Evolutionary conservation across 1,140 invertebrate species (phyloP).

Genomic region (Tetramorium parvispinum): DNA sequence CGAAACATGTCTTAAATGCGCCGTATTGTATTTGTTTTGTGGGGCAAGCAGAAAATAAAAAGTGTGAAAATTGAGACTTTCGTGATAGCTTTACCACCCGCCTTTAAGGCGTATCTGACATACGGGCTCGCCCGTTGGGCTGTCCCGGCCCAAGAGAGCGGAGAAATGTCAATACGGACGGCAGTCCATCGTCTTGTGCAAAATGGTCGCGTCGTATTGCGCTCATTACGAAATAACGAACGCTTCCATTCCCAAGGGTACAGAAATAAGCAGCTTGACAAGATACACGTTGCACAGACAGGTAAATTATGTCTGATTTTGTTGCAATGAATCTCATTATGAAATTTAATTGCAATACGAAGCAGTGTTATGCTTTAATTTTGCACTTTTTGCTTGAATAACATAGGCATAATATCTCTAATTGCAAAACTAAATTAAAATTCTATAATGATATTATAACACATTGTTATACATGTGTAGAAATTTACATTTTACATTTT

Average conservation of each 20-base stretch:
- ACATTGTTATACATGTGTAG: background rate
- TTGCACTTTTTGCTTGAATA: conserved; percentile 8
- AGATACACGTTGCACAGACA: conserved; percentile 87
- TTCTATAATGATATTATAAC: background rate
- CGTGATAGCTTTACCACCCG: background rate
- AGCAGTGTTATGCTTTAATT: background rate
- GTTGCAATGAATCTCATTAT: background rate
- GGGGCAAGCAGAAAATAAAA: conserved; percentile 32
- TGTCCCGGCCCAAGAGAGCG: conserved; percentile 72
- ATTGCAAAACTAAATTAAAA: background rate
- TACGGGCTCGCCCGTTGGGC: conserved; percentile 78
- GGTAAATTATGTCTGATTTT: conserved; percentile 75
- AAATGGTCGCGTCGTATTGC: conserved; percentile 87
- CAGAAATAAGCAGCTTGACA: conserved; percentile 74
- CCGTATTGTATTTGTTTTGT: conserved; percentile 4
- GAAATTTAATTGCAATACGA: background rate
- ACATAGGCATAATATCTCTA: background rate
- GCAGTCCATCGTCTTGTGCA: conserved; percentile 85
- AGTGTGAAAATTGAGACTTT: conserved; percentile 23
- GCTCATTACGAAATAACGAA: conserved; percentile 84
- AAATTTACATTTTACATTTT: background rate
- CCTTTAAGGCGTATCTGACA: conserved; percentile 20
- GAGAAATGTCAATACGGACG: conserved; percentile 87
- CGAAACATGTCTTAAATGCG: background rate
- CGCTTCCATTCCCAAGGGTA: conserved; percentile 76